These are phyloP conservation scores for Teinopalpus imperialis DNA, from an alignment of 2,888 invertebrate genomes.

Conservation along the genomic window DNA sequence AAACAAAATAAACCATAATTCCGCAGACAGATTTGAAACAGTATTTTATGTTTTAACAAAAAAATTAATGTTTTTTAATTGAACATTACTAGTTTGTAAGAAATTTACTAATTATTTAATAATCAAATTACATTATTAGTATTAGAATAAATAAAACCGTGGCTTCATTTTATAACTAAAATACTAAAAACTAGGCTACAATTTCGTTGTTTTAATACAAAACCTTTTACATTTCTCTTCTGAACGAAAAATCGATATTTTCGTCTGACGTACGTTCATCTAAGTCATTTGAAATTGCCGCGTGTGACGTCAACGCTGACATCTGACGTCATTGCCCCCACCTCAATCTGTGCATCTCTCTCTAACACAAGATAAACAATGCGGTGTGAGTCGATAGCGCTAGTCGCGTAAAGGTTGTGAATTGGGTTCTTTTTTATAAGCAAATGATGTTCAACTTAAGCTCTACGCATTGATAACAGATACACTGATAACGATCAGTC, in stretches of 20 bases:
- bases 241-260: slow-evolving; percentile 60
- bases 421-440: slow-evolving; percentile 64
- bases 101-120: no score
- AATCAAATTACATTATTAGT: no score
- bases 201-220: slow-evolving; percentile 11
- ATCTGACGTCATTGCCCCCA: slow-evolving; percentile 63
- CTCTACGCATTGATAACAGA: slow-evolving; percentile 58
- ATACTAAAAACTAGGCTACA: no score
- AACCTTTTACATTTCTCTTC: slow-evolving; percentile 24
- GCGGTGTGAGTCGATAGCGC: slow-evolving; percentile 50
- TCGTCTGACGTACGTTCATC: slow-evolving; percentile 60
- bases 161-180: no score
- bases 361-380: slow-evolving; percentile 50
- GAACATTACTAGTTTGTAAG: no score
- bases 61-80: no score
- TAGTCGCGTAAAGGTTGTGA: slow-evolving; percentile 69
- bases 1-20: no score
- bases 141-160: no score
- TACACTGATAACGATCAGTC: slow-evolving; percentile 50
- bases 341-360: slow-evolving; percentile 41
- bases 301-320: slow-evolving; percentile 69
- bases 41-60: no score
- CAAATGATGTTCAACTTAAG: slow-evolving; percentile 57
- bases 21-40: no score
- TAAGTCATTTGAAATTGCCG: slow-evolving; percentile 75